Conservation (phyloP, 2,113 vertebrate species). For the Okapia johnstoni region DNA sequence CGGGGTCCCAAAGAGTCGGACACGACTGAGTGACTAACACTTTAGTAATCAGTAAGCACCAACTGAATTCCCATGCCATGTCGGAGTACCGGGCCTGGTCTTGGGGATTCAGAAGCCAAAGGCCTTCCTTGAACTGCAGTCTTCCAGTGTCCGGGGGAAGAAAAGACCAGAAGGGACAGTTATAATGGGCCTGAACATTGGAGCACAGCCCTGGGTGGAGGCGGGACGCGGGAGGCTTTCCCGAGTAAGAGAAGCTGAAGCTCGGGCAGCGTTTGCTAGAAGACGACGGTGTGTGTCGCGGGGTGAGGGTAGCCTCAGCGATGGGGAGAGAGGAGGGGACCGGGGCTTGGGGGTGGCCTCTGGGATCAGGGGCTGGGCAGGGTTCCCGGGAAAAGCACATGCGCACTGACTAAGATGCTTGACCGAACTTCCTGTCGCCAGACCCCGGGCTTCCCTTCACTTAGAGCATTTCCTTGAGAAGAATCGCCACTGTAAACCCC, state of each 20-base stretch:
- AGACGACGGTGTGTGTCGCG: not conserved
- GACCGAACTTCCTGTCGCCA: not conserved
- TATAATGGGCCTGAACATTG: rapidly evolving
- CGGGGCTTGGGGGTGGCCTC: rapidly evolving
- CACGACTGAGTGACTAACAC: not conserved
- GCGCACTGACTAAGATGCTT: rapidly evolving
- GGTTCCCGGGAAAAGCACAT: rapidly evolving
- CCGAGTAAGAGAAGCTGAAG: no score
- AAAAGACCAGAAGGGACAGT: rapidly evolving
- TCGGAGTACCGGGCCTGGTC: not conserved
- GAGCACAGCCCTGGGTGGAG: rapidly evolving
- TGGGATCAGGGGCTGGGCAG: not conserved
- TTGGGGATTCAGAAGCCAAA: not conserved
- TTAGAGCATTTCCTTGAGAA: not conserved
- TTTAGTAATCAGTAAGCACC: no score
- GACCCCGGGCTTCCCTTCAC: not conserved
- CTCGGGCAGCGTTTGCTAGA: no score
- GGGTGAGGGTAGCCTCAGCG: not conserved
- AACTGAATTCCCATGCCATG: rapidly evolving
- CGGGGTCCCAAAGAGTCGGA: not conserved
- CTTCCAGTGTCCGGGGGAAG: no score
- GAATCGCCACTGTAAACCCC: not conserved
- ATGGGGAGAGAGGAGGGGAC: not conserved
- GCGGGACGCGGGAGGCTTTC: not conserved
- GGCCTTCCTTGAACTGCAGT: not conserved